These are phyloP conservation scores for Agriotes lineatus DNA, from an alignment of 2,888 invertebrate genomes.

Conservation along the genomic window DNA sequence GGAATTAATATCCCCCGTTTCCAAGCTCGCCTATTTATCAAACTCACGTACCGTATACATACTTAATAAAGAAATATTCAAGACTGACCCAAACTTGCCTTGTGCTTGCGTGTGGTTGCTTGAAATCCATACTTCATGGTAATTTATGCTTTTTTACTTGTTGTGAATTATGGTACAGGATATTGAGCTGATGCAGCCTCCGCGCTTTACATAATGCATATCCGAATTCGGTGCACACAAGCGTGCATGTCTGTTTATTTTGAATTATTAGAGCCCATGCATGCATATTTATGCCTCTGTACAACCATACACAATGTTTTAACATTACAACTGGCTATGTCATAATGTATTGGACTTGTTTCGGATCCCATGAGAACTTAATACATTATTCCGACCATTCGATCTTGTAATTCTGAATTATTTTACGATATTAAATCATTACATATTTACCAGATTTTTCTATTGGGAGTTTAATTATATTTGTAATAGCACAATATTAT, in stretches of 20 bases:
- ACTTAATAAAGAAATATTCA: conserved; percentile 43
- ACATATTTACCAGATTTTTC: no score
- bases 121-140: conserved; percentile 31
- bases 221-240: conserved; percentile 12
- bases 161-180: conserved; percentile 5
- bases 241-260: conserved; percentile 29
- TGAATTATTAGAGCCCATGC: conserved; percentile 24
- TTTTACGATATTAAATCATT: no score
- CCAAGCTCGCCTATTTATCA: conserved; percentile 45
- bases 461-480: no score
- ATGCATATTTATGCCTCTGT: conserved; percentile 24
- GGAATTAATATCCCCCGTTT: conserved; percentile 47
- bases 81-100: conserved; percentile 33
- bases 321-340: background rate
- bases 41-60: conserved; percentile 39
- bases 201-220: conserved; percentile 27
- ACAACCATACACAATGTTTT: conserved; percentile 5
- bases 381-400: no score
- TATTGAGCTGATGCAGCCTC: conserved; percentile 10
- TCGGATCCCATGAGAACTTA: background rate
- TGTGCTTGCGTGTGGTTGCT: conserved; percentile 27
- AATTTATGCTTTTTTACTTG: conserved; percentile 34
- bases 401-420: no score
- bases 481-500: no score
- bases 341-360: background rate